Evolutionary conservation across 2,888 invertebrate genomes (phyloP).

Genomic region (Omphaloscelis lunosa): DNA sequence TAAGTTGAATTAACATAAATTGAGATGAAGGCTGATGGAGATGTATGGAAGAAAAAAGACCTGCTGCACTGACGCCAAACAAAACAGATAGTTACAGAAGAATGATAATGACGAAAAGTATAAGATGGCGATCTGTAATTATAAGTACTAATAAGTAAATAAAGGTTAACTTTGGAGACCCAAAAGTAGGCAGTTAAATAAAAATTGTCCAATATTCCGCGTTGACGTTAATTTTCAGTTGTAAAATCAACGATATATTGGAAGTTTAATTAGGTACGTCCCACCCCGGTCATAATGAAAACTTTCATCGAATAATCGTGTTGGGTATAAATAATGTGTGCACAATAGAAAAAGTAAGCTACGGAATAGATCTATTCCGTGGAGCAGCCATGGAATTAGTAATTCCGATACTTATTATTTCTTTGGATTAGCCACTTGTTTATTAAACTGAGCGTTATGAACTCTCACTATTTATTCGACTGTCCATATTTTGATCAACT

Average conservation of each 20-base stretch:
- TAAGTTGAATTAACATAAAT: background rate
- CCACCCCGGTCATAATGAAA: background rate
- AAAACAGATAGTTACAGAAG: background rate
- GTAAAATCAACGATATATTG: background rate
- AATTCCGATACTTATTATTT: background rate
- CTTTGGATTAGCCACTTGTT: background rate
- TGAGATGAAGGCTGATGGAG: background rate
- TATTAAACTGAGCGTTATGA: background rate
- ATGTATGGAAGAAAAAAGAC: background rate
- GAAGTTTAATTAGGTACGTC: slow-evolving; percentile 11
- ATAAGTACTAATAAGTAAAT: background rate
- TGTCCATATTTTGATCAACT: background rate
- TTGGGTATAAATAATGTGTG: background rate
- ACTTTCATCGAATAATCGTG: slow-evolving; percentile 1
- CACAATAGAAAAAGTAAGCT: background rate
- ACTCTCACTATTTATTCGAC: background rate
- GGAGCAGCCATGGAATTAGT: background rate
- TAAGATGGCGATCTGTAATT: background rate
- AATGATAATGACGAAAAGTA: background rate
- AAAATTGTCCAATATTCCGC: background rate
- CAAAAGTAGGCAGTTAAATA: background rate
- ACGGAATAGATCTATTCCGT: background rate
- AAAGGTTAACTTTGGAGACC: background rate
- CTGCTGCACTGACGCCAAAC: background rate
- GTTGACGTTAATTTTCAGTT: slow-evolving; percentile 5